Base-by-base conservation (phyloP, 2,797 vertebrate species). In the Lerista edwardsae region DNA sequence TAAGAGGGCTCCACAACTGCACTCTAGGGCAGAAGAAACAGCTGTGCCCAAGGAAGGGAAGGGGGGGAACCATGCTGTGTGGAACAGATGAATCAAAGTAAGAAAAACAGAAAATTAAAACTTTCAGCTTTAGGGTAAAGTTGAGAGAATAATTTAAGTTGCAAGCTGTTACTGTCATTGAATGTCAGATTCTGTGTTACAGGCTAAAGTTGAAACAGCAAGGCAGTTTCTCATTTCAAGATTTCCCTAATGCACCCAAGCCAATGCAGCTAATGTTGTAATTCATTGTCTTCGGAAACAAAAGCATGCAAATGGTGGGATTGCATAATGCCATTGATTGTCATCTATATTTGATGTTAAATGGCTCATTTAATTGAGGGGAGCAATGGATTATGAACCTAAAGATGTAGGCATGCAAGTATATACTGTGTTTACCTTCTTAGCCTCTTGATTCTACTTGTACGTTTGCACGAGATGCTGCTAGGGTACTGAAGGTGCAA, bases 11-110 rank as follows among this genome's bases (percentile, higher is more conserved):
- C 44, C 39, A 23, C 67, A 83, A 31, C 47, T 87, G 80, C 10
- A 74, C 21, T 82, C 84, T 51, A 29, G 1, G 19, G 88, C 77
- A 87, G 71, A 68, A 75, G 71, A 83, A 76, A 76, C 82, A 79
- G 44, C 8, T 57, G 78, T 75, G 12, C 64, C 23, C 64, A 61
- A 29, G 84, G 71, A 75, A 29, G 61, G 39, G 44, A 5, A 4
- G 64, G 6, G 44, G n/a, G 61, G n/a, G 72, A 68, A 36, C 69
- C 34, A 41, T 71, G 81, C 72, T 89, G 83, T 39, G n/a, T 78
- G 73, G 61, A 73, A 89, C 76, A 83, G 85, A 79, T 76, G 27
- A 76, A 75, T 83, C 86, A 75, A 55, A 84, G 4, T 86, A 86
- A 71, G 73, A 89, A 83, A 83, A 0, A 0, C 0, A 6, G n/a